Conservation (phyloP, 1,140 invertebrate species). For the Zaprionus ghesquierei region DNA sequence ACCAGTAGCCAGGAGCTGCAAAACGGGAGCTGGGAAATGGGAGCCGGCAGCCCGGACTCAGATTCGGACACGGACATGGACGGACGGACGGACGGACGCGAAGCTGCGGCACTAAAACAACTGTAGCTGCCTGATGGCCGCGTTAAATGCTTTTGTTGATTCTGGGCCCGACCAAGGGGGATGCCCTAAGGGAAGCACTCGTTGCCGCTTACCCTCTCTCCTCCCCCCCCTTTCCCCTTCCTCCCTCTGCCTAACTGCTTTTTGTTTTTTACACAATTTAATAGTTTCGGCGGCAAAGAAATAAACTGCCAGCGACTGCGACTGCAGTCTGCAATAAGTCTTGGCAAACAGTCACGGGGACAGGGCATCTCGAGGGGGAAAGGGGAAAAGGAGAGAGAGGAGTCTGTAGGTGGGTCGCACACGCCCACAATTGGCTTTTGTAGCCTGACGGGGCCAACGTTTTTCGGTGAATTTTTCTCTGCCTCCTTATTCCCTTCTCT, state of each 20-base stretch:
- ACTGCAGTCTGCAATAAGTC: conserved; percentile 76
- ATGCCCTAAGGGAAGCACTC: not conserved
- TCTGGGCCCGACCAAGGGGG: conserved; percentile 51
- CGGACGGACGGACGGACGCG: not conserved
- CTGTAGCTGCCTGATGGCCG: conserved; percentile 70
- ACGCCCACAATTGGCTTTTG: conserved; percentile 78
- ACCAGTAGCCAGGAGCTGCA: not conserved
- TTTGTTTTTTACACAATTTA: conserved; percentile 55
- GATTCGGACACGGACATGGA: not conserved
- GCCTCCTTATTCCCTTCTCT: conserved; percentile 12
- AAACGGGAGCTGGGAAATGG: too few relatives aligned
- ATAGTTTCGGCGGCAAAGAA: conserved; percentile 71
- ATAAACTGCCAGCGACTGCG: conserved; percentile 62
- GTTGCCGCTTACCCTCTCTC: not conserved
- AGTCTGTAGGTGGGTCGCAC: conserved; percentile 17
- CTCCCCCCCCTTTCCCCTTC: not conserved
- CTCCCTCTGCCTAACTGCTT: not conserved
- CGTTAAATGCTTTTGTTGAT: conserved; percentile 80
- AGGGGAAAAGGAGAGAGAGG: not conserved
- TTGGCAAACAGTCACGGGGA: conserved; percentile 64
- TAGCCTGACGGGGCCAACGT: conserved; percentile 45
- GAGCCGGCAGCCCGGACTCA: conserved; percentile 1
- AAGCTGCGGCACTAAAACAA: conserved; percentile 57
- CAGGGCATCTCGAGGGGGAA: not conserved
- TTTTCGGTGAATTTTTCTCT: not conserved